Conservation (phyloP, 2,888 invertebrate species). For the Heliconius ethilla region DNA sequence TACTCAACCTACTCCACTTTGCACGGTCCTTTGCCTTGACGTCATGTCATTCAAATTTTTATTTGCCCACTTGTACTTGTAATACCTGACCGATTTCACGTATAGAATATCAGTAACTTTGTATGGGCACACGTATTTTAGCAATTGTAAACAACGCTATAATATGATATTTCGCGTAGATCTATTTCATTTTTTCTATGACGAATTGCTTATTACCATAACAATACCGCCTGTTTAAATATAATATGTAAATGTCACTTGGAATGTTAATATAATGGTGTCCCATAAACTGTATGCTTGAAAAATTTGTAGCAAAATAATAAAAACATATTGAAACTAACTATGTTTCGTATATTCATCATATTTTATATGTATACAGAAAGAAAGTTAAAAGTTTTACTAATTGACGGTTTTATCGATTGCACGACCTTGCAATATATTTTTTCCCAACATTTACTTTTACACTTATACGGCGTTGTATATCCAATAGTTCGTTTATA, state of each 20-base stretch:
- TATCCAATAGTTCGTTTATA: neutral
- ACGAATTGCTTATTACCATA: conserved; percentile 67
- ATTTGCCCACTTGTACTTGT: neutral
- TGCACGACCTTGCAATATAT: neutral
- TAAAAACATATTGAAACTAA: neutral
- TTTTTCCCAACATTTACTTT: neutral
- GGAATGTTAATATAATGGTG: conserved; percentile 2
- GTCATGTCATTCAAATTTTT: conserved; percentile 17
- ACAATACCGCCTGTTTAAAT: conserved; percentile 62
- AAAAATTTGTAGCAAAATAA: conserved; percentile 49
- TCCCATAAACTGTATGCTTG: neutral
- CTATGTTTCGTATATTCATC: neutral
- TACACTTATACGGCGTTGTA: conserved; percentile 3
- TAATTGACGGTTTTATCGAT: conserved; percentile 2
- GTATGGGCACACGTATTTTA: conserved; percentile 3
- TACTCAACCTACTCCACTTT: too few relatives aligned
- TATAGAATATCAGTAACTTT: conserved; percentile 12
- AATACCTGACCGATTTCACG: conserved; percentile 12
- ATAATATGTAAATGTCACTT: conserved; percentile 49
- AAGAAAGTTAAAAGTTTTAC: neutral
- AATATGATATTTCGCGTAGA: conserved; percentile 17
- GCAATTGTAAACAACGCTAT: neutral
- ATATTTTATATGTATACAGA: neutral
- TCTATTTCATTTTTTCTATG: conserved; percentile 52
- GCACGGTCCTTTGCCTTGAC: neutral